Base-by-base conservation (phyloP, 1,140 invertebrate genomes). In the Hylaeus anthracinus region DNA sequence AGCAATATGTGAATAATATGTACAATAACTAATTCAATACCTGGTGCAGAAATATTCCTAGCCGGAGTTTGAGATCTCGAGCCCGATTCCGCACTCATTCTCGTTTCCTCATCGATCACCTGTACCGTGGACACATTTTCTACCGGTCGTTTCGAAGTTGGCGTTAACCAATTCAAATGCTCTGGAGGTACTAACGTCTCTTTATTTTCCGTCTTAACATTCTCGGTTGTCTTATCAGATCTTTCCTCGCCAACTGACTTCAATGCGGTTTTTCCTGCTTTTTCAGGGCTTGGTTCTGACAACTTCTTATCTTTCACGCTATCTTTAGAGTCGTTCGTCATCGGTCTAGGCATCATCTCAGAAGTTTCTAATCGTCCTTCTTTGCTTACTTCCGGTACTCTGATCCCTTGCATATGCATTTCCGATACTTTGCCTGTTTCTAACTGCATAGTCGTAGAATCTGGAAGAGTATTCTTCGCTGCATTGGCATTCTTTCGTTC, bases 81-180 rank as follows among this genome's bases (percentile, higher is more conserved):
- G 56, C 90, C 90, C 9, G 90, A 92, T 79, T 97, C 96, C 12
- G 97, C 97, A 93, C 97, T 97, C 97, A 98, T 98, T 85, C 97
- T 95, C 3, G 97, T 98, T 88, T 98, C 97, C 90, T 98, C 97
- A 90, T 97, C 97, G 87, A 97, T 97, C 5, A 96, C 94, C 87
- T 96, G 95, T 53, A 96, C 93, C 0, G 94, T 94, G 15, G 92
- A 92, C n/a, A 93, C 86, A 41, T 83, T 85, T 56, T 91, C 90
- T 9, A 81, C 39, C 43, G 83, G 73, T 78, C 90, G 91, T 66
- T 91, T 93, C 6, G 90, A 90, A 15, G 88, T 73, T 39, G 93
- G 93, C 1, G 93, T 89, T 5, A 93, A 72, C 93, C 93, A 93
- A 70, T 93, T 92, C 72, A 92, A 86, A 53, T 89, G 83, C 61